Evolutionary conservation across 2,797 vertebrate species (phyloP).

Genomic region (Enteromius argenteus): DNA sequence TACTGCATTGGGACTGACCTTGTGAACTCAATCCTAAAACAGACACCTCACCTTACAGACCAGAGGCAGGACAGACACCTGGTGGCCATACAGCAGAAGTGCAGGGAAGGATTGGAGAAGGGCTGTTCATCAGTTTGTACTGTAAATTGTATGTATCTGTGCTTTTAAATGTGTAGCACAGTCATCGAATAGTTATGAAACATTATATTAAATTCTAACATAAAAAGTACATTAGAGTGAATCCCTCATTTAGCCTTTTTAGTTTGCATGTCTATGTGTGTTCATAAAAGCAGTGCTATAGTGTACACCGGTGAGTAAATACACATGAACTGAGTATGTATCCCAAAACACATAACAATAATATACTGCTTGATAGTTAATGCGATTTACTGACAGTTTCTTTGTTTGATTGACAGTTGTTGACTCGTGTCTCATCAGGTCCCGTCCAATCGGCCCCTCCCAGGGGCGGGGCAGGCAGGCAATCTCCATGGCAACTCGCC

Average conservation of each 20-base stretch:
- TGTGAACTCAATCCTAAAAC: constrained; percentile 48
- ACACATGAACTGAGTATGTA: background rate
- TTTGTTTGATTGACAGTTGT: constrained; percentile 56
- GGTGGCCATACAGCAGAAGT: constrained; percentile 51
- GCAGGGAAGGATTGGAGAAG: constrained; percentile 9
- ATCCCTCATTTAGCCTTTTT: background rate
- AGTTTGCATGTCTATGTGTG: background rate
- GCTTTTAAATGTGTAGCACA: background rate
- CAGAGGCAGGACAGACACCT: constrained; percentile 58
- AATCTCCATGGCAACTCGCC: constrained; percentile 63
- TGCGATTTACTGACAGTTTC: constrained; percentile 46
- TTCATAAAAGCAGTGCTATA: background rate
- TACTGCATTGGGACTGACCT: constrained; percentile 51
- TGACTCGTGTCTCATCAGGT: constrained; percentile 68
- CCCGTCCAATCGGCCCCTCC: constrained; percentile 60
- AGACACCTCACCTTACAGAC: constrained; percentile 36
- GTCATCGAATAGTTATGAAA: background rate
- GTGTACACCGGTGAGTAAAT: background rate
- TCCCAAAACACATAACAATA: background rate
- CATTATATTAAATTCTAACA: background rate
- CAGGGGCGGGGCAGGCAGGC: constrained; percentile 56
- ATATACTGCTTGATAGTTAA: constrained; percentile 21
- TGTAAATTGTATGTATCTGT: background rate
- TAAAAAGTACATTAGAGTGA: background rate
- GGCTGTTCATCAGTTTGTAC: background rate